phyloP scores from a whole-genome alignment of 2,113 vertebrate genomes.

The Chunga burmeisteri region DNA sequence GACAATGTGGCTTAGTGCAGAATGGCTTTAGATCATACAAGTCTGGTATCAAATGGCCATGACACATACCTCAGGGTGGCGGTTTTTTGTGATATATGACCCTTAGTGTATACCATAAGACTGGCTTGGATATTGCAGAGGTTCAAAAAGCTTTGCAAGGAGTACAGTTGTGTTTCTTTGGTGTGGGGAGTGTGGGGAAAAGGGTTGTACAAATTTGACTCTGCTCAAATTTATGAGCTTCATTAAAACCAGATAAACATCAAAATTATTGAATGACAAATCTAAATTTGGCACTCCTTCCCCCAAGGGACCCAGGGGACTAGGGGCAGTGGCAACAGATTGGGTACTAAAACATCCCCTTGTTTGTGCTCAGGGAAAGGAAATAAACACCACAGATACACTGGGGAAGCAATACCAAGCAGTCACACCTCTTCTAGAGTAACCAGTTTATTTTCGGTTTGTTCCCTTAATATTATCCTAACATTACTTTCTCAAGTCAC shows the following conservation, averaged over 20 bases:
- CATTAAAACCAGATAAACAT: not conserved
- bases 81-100: not conserved
- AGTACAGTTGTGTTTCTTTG: not conserved
- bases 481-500: not conserved
- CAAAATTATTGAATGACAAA: not conserved
- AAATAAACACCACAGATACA: not conserved
- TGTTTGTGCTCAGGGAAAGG: not conserved
- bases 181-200: not conserved
- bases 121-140: not conserved
- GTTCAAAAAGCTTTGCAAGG: not conserved
- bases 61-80: not conserved
- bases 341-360: not conserved
- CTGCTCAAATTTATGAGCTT: not conserved
- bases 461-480: not conserved
- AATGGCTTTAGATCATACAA: not conserved
- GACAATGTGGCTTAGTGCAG: not conserved
- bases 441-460: conserved; percentile 22
- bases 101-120: not conserved
- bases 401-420: not conserved
- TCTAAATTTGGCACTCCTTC: not conserved
- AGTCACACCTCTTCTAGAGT: not conserved
- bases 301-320: not conserved
- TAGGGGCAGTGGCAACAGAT: not conserved
- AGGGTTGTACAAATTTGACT: not conserved
- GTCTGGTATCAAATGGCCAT: not conserved